Conservation (phyloP, 2,888 invertebrate genomes). For the Imbricaverruca yamaguchii region DNA sequence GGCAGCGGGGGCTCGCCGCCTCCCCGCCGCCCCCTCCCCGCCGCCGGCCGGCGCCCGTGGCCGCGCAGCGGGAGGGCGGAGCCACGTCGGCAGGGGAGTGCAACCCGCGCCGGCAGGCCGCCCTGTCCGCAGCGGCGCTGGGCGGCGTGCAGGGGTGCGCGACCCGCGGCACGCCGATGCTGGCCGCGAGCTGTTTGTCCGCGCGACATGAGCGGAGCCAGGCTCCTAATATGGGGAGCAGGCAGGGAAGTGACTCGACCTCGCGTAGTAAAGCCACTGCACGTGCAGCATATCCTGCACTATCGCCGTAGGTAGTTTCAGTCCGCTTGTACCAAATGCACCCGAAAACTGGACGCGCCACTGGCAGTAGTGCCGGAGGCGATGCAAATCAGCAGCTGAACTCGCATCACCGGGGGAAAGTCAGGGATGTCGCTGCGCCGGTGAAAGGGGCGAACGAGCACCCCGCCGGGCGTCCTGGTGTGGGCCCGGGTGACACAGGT, state of each 20-base stretch:
- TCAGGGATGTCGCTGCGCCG: neutral
- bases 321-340: too few relatives aligned
- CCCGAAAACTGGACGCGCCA: neutral
- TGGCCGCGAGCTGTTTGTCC: neutral
- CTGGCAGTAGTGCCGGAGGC: neutral
- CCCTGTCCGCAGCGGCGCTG: neutral
- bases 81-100: neutral
- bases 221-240: too few relatives aligned
- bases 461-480: neutral
- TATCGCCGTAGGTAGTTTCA: too few relatives aligned
- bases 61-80: neutral
- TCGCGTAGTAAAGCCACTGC: too few relatives aligned
- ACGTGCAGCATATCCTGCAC: too few relatives aligned
- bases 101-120: neutral
- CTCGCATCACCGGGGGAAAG: neutral
- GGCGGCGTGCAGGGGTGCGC: neutral
- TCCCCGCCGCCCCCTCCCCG: neutral
- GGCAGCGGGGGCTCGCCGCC: neutral
- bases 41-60: neutral
- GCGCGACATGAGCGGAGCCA: too few relatives aligned
- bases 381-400: neutral
- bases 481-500: too few relatives aligned
- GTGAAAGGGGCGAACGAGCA: neutral
- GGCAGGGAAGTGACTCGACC: too few relatives aligned
- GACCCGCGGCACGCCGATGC: neutral